Percentiles rank a stretch among this genome's conserved stretches.
Evolutionary conservation across 2,113 vertebrate genomes (phyloP).

Genomic region (Tonatia bakeri): DNA sequence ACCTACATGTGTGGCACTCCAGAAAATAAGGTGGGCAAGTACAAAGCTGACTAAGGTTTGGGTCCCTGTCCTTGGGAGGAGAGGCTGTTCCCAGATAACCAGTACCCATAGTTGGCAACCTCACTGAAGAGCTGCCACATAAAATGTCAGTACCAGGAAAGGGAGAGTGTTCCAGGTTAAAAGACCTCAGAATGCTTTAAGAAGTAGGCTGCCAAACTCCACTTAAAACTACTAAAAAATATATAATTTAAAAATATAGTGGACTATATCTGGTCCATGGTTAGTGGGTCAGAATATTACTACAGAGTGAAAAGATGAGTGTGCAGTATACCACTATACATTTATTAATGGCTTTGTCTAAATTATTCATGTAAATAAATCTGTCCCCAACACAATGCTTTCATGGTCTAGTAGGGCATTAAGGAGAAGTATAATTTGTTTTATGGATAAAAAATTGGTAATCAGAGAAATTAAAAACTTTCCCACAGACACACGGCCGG

Average conservation of each 20-base stretch:
- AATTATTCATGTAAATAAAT: not conserved
- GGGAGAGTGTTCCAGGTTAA: not conserved
- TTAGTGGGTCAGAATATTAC: not conserved
- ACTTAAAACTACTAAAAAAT: not conserved
- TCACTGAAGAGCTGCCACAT: not conserved
- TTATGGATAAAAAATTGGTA: not conserved
- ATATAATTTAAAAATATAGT: not conserved
- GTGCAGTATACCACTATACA: not conserved
- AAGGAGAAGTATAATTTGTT: not conserved
- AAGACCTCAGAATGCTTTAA: not conserved
- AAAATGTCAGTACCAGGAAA: not conserved
- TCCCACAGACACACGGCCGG: not conserved
- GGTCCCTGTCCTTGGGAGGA: not conserved
- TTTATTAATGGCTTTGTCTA: not conserved
- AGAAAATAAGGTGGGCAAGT: not conserved
- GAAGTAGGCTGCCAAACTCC: not conserved
- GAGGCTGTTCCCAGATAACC: not conserved
- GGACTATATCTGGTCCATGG: not conserved
- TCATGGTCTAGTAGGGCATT: not conserved
- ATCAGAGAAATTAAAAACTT: conserved; percentile 26
- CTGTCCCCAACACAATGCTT: not conserved
- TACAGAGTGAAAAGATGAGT: not conserved
- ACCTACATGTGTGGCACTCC: not conserved
- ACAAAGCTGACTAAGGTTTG: not conserved
- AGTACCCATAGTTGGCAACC: too few species aligned